These are phyloP conservation scores for Carollia perspicillata DNA, from an alignment of 2,113 vertebrate genomes.

Conservation along the genomic window DNA sequence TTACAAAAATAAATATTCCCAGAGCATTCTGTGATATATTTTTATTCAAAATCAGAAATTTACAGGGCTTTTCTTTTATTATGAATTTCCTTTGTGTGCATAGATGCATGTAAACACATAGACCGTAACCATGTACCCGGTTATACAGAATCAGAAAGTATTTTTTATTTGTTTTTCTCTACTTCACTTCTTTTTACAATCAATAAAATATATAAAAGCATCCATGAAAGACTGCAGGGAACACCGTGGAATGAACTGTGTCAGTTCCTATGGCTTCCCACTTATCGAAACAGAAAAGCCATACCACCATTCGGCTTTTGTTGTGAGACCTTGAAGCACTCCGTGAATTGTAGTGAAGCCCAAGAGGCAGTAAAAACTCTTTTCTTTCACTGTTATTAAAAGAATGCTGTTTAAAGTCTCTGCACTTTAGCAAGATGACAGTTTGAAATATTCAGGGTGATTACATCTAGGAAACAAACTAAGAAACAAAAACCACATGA, in stretches of 20 bases:
- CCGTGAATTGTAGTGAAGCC: neutral
- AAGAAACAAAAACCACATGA: neutral
- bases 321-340: neutral
- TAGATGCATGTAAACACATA: neutral
- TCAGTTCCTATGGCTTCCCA: neutral
- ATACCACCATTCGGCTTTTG: neutral
- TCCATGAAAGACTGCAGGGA: neutral
- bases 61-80: neutral
- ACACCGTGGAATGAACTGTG: neutral
- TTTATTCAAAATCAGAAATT: neutral
- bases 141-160: neutral
- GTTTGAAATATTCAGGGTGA: neutral
- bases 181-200: neutral
- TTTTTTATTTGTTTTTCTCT: neutral
- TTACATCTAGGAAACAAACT: neutral
- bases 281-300: slow-evolving; percentile 5
- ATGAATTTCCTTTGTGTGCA: neutral
- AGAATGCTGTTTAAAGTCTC: neutral
- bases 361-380: neutral
- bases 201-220: slow-evolving; percentile 30
- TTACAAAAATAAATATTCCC: neutral
- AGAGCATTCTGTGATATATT: neutral
- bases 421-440: neutral
- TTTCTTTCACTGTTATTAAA: neutral
- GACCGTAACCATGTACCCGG: too few species aligned